Conservation (phyloP, 2,797 vertebrate genomes). For the Myripristis murdjan region DNA sequence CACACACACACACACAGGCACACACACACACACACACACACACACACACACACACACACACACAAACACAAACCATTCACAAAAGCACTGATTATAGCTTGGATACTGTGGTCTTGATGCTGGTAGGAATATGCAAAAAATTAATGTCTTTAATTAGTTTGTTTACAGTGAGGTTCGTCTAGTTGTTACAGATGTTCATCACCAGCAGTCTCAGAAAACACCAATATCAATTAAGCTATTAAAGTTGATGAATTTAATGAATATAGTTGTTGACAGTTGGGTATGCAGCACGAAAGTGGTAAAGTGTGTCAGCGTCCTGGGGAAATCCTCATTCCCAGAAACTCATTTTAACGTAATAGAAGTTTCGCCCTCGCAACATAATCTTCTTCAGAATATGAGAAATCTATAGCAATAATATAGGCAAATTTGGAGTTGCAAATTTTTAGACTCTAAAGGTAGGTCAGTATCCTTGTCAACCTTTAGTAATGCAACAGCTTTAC, state of each 20-base stretch:
- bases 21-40: slow-evolving; percentile 8
- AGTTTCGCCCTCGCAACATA: too few species aligned
- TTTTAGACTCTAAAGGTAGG: too few species aligned
- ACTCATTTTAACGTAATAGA: background rate
- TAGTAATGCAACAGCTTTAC: too few species aligned
- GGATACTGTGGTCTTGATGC: slow-evolving; percentile 34
- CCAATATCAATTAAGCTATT: slow-evolving; percentile 36
- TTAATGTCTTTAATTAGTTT: slow-evolving; percentile 37
- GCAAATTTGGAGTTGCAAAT: too few species aligned
- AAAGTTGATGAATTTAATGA: slow-evolving; percentile 23
- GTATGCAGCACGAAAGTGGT: slow-evolving; percentile 1
- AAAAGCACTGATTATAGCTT: slow-evolving; percentile 36
- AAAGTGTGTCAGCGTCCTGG: background rate
- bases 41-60: background rate
- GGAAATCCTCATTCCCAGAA: background rate
- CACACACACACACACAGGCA: background rate
- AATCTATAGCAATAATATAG: too few species aligned
- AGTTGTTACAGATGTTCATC: slow-evolving; percentile 26
- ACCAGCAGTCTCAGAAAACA: slow-evolving; percentile 23
- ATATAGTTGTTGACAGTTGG: slow-evolving; percentile 27
- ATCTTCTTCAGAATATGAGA: too few species aligned
- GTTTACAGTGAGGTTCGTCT: slow-evolving; percentile 19
- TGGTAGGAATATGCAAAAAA: slow-evolving; percentile 13
- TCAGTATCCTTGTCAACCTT: too few species aligned
- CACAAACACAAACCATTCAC: background rate